Evolutionary conservation across 2,113 vertebrate genomes (phyloP).

Genomic region (Neolamprologus devosi): DNA sequence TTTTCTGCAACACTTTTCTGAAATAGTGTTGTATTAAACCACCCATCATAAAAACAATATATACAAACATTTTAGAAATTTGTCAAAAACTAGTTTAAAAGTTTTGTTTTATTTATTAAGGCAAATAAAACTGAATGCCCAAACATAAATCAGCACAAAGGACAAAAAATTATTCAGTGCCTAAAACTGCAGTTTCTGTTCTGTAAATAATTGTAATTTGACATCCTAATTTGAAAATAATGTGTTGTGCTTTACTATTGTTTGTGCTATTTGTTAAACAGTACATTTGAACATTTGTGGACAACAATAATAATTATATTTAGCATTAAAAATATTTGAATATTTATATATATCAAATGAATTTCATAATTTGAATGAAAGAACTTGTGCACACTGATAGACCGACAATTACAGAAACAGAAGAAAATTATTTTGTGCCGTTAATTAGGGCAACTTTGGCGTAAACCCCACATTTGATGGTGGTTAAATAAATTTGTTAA

Average conservation of each 20-base stretch:
- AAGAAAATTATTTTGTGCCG: background rate
- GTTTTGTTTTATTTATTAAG: background rate
- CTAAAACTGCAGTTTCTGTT: background rate
- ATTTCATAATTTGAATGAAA: background rate
- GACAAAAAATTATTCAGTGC: accelerated
- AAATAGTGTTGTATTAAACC: background rate
- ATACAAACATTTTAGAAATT: background rate
- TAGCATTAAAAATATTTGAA: background rate
- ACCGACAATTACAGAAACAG: background rate
- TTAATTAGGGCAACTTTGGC: background rate
- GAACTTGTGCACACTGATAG: background rate
- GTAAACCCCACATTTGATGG: background rate
- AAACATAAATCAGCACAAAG: background rate
- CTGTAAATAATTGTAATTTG: background rate
- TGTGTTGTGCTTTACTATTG: background rate
- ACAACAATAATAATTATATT: background rate
- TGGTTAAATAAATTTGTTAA: background rate
- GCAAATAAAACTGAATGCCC: background rate
- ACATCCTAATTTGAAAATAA: background rate
- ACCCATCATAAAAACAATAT: background rate
- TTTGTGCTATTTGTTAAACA: background rate
- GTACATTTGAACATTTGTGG: accelerated
- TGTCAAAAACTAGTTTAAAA: background rate
- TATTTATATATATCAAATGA: no score
- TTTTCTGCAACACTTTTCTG: background rate